A percentile compares a stretch with the other conserved stretches of the same genome.
Evolutionary conservation across 2,113 vertebrate species (phyloP).

Genomic region (Nipponia nippon): DNA sequence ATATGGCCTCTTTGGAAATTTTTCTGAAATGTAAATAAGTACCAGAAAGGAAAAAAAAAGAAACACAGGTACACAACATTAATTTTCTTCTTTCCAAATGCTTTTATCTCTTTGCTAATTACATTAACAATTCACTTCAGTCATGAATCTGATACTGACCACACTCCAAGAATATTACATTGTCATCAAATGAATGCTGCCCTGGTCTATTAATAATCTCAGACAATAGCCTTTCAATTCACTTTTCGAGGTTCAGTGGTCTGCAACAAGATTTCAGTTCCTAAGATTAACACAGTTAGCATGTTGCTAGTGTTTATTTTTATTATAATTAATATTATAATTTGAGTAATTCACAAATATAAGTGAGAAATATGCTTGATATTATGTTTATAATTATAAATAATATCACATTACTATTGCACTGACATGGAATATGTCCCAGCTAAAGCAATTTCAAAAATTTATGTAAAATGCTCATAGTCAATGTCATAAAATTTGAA

Average conservation of each 20-base stretch:
- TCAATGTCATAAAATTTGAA: background rate
- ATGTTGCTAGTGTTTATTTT: background rate
- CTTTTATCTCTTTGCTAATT: background rate
- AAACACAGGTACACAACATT: background rate
- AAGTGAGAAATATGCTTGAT: background rate
- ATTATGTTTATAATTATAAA: background rate
- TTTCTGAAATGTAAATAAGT: background rate
- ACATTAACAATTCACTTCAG: background rate
- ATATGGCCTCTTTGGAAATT: background rate
- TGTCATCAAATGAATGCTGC: background rate
- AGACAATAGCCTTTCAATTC: background rate
- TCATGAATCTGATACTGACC: background rate
- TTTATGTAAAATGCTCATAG: background rate
- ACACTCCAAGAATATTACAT: background rate
- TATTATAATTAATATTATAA: background rate
- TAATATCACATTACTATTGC: background rate
- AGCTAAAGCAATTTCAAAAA: background rate
- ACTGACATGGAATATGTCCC: background rate
- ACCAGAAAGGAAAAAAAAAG: background rate
- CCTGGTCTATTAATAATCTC: background rate
- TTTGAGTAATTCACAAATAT: background rate
- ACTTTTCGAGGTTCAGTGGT: background rate
- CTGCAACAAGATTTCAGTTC: background rate
- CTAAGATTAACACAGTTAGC: background rate
- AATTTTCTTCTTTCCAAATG: background rate